Evolutionary conservation across 2,797 vertebrate species (phyloP), one percentile per base, ranked within the genome.

Genomic region (Sphenodon punctatus): DNA sequence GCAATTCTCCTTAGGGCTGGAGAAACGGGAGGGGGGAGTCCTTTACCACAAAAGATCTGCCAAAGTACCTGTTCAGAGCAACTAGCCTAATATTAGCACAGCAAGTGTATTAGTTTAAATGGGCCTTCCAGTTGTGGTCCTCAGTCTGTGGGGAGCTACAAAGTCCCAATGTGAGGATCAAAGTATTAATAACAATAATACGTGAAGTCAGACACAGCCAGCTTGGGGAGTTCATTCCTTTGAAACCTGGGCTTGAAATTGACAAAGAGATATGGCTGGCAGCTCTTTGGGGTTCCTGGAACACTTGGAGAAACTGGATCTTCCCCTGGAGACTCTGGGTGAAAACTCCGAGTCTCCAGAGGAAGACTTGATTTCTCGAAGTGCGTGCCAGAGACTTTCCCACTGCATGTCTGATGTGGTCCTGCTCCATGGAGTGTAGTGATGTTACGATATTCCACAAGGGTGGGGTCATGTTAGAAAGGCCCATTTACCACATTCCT

Each of bases 1-100:
- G 63, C 56, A 56, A 89, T 81, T 87, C 82, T 80, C 58, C 78
- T 68, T 60, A 75, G 74, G 22, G 30, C 16, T 41, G 16, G 80
- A 75, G 59, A 82, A 61, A 27, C 32, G 78, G 55, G 53, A 25
- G 36, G 30, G 23, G 32, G 48, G 15, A 17, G 22, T 32, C 38
- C 55, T 71, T 46, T 27, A 15, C 70, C 48, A 67, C 34, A 34
- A 63, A 55, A 22, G 38, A 68, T 63, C 64, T 78, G 55, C 63
- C 43, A n/a, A 39, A 48, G 25, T 61, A 39, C n/a, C 70, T 30
- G 30, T n/a, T 25, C 56, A 43, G 30, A n/a, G 43, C 39, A 68
- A 55, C 30, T 7, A 13, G 14, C 32, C 36, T 38, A 11, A 41
- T 25, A 11, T 23, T 58, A 19, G 49, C 67, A 19, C 55, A 27